Evolutionary conservation across 2,797 vertebrate genomes (phyloP), one percentile per base, ranked within the genome.

Genomic region (Erethizon dorsatum): DNA sequence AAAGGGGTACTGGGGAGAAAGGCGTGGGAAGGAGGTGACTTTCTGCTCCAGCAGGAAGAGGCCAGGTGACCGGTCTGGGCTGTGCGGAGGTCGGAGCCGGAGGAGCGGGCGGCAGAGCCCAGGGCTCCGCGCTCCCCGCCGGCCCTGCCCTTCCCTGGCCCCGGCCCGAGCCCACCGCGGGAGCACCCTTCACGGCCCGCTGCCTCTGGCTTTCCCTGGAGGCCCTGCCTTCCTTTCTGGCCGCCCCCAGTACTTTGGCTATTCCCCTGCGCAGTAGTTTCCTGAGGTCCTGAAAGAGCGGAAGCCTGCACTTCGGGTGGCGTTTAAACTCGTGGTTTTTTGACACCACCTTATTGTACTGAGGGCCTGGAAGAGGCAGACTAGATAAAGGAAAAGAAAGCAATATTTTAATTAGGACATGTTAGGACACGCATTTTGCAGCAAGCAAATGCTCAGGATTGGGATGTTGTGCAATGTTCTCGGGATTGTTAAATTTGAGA

Each of bases 231-330:
- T 83, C 65, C 54, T 61, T 0, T 41, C 50, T 77, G 61, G 94
- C 31, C 26, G 57, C 47, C 91, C 47, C 26, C 24, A n/a, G 15
- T 26, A 52, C 41, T 90, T 79, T 65, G 75, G 67, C 65, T 80
- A 56, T 78, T 47, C 20, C 50, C 47, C 31, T 90, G 90, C 2
- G 0, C 26, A 28, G 59, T 83, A 82, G 75, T 97, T 97, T 89
- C 57, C 1, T 80, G 24, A 69, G 59, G 50, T 22, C 33, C 65
- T 28, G 88, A 79, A n/a, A 54, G 47, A 91, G 52, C 61, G 31
- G 31, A 67, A 94, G 31, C 47, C 33, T 57, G 54, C 52, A 4
- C 56, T 28, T 79, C 11, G 11, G 41, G 41, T 50, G 45, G 59
- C 45, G 54, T n/a, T 91, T 56, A 75, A 79, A 92, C 59, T 63